phyloP scores from a whole-genome alignment of 2,113 vertebrate genomes.

The Neofelis nebulosa region DNA sequence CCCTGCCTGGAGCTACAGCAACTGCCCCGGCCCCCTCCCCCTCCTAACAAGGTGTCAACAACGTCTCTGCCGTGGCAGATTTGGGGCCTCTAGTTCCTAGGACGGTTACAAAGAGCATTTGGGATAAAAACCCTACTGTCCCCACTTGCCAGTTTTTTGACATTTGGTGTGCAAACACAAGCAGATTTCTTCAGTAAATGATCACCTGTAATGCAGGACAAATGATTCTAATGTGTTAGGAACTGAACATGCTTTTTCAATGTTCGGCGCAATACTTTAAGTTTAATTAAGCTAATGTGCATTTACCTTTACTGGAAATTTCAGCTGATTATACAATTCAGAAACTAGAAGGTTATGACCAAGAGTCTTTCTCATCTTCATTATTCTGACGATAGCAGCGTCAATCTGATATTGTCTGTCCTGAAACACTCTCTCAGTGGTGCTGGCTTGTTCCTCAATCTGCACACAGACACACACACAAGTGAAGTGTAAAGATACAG shows the following conservation, averaged over 20 bases:
- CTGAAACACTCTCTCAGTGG: constrained; percentile 95
- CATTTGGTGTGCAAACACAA: not conserved
- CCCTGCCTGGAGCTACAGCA: not conserved
- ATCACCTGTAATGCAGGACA: not conserved
- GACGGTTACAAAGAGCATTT: not conserved
- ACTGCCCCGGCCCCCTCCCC: not conserved
- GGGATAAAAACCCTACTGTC: not conserved
- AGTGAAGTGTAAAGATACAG: not conserved
- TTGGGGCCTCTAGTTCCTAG: not conserved
- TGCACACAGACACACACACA: constrained; percentile 66
- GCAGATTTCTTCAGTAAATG: not conserved
- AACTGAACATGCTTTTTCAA: rapidly evolving
- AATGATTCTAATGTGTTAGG: not conserved
- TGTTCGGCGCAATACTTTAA: not conserved
- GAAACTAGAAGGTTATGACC: constrained; percentile 95
- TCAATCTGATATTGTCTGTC: constrained; percentile 96
- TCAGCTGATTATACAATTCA: constrained; percentile 95
- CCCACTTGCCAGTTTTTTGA: not conserved
- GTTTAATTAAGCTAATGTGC: not conserved
- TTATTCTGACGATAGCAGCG: constrained; percentile 94
- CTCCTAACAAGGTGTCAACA: not conserved
- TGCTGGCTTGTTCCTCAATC: constrained; percentile 96
- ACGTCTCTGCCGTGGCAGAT: no score
- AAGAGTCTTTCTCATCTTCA: constrained; percentile 98
- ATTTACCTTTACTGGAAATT: constrained; percentile 96